Percentiles rank a stretch among this genome's conserved stretches.
Evolutionary conservation across 2,113 vertebrate species (phyloP).

Genomic region (Tetrax tetrax): DNA sequence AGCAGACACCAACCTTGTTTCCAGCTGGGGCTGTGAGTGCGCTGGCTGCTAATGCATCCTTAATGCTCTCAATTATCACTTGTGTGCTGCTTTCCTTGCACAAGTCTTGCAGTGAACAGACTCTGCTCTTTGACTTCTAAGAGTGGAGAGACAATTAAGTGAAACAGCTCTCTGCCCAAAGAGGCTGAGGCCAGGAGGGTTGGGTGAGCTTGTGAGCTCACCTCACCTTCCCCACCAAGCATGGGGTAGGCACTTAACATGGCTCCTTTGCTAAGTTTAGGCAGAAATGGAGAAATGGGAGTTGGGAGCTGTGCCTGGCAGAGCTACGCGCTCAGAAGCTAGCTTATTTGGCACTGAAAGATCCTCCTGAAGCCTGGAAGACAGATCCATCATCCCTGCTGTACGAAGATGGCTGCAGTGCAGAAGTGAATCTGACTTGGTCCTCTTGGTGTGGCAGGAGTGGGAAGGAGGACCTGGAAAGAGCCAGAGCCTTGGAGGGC

Average conservation of each 20-base stretch:
- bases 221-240: not conserved
- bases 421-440: not conserved
- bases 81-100: conserved; percentile 21
- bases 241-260: not conserved
- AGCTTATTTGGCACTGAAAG: not conserved
- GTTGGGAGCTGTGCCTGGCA: not conserved
- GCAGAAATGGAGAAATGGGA: not conserved
- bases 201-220: not conserved
- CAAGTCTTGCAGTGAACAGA: not conserved
- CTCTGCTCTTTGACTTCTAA: not conserved
- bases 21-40: conserved; percentile 39
- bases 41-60: conserved; percentile 4
- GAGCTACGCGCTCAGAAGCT: not conserved
- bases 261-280: not conserved
- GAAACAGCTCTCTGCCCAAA: not conserved
- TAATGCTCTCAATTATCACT: conserved; percentile 28
- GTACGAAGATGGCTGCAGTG: not conserved
- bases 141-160: not conserved
- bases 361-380: not conserved
- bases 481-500: not conserved
- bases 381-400: not conserved
- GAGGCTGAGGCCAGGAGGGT: not conserved
- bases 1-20: conserved; percentile 14
- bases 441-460: not conserved
- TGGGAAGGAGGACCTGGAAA: not conserved